Evolutionary conservation across 2,888 invertebrate species (phyloP), one percentile per base, ranked within the genome.

Genomic region (Liposcelis brunnea): DNA sequence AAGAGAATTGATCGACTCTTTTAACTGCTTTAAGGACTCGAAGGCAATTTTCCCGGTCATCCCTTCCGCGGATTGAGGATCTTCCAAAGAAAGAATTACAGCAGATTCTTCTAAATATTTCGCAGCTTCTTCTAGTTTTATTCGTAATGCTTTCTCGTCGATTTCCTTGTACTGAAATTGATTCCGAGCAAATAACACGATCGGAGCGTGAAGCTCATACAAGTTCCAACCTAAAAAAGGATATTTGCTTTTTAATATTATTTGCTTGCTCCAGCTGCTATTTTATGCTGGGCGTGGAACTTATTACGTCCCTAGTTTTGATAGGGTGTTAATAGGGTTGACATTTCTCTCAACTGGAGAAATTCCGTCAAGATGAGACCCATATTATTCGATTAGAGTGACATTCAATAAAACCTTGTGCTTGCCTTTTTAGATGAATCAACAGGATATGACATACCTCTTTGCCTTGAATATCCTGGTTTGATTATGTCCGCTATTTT

Each of bases 1-100:
- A 35, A 47, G 38, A 31, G 36, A 44, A 44, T 47, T 34, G 44
- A 40, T 40, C 5, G 19, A 19, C 21, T 40, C 51, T 35, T 59
- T 55, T 8, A 65, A 54, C 48, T 64, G 57, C 11, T 45, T 50
- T 33, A 67, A 55, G 4, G 74, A 71, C 40, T 71, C 66, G 47
- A 61, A 44, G 11, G 49, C 51, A 33, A 52, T 49, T 32, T 48
- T 43, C 4, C 51, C 55, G 32, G 58, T 54, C n/a, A 49, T 49
- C n/a, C 57, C 58, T 46, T 60, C 59, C 5, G 52, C 46, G 5
- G 56, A 53, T n/a, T 48, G 47, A 6, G 56, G 53, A 37, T 56
- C 54, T 50, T 61, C 61, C 43, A 59, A 52, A 4, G 44, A 49
- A 7, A 61, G 50, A 46, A 60, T 59, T 5, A 44, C 33, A 3